phyloP scores from a whole-genome alignment of 2,113 vertebrate species.

The Pipra filicauda region DNA sequence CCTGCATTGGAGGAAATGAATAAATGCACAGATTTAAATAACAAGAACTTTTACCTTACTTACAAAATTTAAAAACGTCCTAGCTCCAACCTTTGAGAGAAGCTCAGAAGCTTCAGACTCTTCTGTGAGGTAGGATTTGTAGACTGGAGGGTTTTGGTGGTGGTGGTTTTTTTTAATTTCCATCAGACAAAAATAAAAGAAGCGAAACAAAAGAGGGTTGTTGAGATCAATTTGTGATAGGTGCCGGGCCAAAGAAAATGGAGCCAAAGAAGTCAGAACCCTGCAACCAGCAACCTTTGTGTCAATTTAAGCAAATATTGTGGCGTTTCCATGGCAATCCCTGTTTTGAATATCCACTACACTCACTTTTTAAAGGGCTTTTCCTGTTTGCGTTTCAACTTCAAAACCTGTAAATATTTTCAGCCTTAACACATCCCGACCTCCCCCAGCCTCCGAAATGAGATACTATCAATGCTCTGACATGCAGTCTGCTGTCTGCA shows the following conservation, averaged over 20 bases:
- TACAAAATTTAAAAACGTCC: not conserved
- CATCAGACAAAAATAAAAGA: slow-evolving; percentile 47
- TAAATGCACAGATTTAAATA: not conserved
- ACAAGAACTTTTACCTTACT: slow-evolving; percentile 27
- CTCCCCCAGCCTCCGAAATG: slow-evolving; percentile 19
- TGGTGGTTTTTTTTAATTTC: not conserved
- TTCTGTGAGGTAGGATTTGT: not conserved
- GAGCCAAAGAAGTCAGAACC: slow-evolving; percentile 71
- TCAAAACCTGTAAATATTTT: slow-evolving; percentile 82
- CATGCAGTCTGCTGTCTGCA: not conserved
- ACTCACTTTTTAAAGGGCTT: slow-evolving; percentile 81
- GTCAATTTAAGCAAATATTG: slow-evolving; percentile 88
- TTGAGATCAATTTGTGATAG: slow-evolving; percentile 66
- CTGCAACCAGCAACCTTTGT: slow-evolving; percentile 79
- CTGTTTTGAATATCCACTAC: slow-evolving; percentile 83
- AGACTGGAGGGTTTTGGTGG: not conserved
- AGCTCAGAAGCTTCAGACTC: not conserved
- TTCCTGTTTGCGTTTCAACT: slow-evolving; percentile 83
- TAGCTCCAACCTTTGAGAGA: not conserved
- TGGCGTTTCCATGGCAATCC: slow-evolving; percentile 84
- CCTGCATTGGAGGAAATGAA: not conserved
- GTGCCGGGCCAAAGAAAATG: slow-evolving; percentile 69
- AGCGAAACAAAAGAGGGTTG: slow-evolving; percentile 30
- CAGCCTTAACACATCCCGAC: slow-evolving; percentile 62
- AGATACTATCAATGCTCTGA: not conserved